These are phyloP conservation scores for Phenganax subtilis DNA, from an alignment of 92 coral and sea anemone species.

Conservation along the genomic window DNA sequence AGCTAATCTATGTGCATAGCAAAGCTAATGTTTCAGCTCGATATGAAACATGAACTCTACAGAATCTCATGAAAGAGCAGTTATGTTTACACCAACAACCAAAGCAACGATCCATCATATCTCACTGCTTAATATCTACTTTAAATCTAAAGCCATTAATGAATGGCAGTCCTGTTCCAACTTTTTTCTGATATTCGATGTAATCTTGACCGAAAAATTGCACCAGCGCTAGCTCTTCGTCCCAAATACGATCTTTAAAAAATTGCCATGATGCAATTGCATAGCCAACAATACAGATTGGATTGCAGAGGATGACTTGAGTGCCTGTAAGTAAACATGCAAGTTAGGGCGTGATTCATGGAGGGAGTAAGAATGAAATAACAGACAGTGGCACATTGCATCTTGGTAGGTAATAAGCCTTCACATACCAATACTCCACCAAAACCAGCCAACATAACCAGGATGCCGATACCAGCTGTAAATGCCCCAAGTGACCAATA, in stretches of 20 bases:
- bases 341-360: too few relatives aligned
- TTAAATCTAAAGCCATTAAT: slow-evolving; percentile 59
- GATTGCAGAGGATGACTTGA: slow-evolving; percentile 77
- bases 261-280: slow-evolving; percentile 79
- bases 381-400: neutral
- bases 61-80: neutral
- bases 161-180: slow-evolving; percentile 86
- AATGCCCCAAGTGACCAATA: slow-evolving; percentile 72
- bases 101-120: neutral
- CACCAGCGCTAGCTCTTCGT: slow-evolving; percentile 68
- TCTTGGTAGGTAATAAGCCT: neutral
- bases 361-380: neutral
- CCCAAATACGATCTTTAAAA: slow-evolving; percentile 75
- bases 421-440: slow-evolving; percentile 90
- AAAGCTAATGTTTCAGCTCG: too few relatives aligned
- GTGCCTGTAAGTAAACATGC: slow-evolving; percentile 51
- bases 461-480: slow-evolving; percentile 79
- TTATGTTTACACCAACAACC: neutral
- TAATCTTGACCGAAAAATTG: slow-evolving; percentile 78
- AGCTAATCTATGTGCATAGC: neutral
- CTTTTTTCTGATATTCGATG: slow-evolving; percentile 70
- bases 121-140: neutral
- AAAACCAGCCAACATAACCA: slow-evolving; percentile 97
- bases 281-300: slow-evolving; percentile 74
- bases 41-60: neutral